Conservation (phyloP, 2,888 invertebrate genomes). For the Megaustenia siamemsis region DNA sequence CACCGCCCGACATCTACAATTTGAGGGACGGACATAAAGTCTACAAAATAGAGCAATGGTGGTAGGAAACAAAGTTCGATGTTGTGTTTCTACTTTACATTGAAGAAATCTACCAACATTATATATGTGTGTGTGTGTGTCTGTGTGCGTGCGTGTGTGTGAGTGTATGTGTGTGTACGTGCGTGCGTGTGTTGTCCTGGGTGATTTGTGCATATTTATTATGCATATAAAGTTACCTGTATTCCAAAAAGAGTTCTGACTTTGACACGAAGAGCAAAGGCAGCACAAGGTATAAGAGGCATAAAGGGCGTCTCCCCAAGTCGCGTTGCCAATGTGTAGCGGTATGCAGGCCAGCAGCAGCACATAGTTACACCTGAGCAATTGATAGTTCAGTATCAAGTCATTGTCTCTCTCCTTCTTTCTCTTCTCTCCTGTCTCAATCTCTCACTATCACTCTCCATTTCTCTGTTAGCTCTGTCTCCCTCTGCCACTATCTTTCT, state of each 20-base stretch:
- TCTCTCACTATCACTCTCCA: not conserved
- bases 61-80: too few species aligned
- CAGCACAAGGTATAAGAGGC: conserved; percentile 73
- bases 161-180: too few species aligned
- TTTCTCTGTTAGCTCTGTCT: not conserved
- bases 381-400: not conserved
- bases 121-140: too few species aligned
- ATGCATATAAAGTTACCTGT: conserved; percentile 62
- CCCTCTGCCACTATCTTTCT: not conserved
- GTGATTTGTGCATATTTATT: too few species aligned
- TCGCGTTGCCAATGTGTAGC: conserved; percentile 69
- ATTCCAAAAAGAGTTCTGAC: conserved; percentile 73
- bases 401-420: not conserved
- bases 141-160: too few species aligned
- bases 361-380: conserved; percentile 49
- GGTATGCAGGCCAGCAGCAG: conserved; percentile 73
- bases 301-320: conserved; percentile 75
- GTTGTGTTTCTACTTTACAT: too few species aligned
- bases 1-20: too few species aligned
- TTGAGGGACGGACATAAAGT: too few species aligned
- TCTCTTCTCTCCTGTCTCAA: not conserved
- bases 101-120: too few species aligned
- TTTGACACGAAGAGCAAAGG: conserved; percentile 72
- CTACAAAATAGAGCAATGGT: too few species aligned
- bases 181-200: too few species aligned